phyloP scores from a whole-genome alignment of 2,113 vertebrate species.

The Platysteira castanea region DNA sequence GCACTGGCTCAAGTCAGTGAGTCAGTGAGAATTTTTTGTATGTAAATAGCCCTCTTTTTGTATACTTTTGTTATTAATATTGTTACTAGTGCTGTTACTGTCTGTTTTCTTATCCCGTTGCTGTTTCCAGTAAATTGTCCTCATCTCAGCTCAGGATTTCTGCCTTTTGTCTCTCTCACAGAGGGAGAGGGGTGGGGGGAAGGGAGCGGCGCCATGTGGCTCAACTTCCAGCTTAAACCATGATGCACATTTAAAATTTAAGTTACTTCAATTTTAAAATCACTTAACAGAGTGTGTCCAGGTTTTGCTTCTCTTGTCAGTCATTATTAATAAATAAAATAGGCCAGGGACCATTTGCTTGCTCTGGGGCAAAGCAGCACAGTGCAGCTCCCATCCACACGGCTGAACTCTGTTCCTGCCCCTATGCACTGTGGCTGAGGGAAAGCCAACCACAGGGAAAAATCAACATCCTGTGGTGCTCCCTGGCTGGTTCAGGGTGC shows the following conservation, averaged over 20 bases:
- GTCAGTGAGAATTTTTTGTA: not conserved
- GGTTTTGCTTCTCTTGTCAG: not conserved
- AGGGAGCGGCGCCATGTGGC: rapidly evolving
- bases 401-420: not conserved
- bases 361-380: not conserved
- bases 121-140: not conserved
- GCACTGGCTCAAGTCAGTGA: not conserved
- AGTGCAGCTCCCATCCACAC: not conserved
- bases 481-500: not conserved
- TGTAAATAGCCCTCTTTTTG: not conserved
- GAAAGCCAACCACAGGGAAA: not conserved
- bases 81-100: not conserved
- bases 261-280: not conserved
- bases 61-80: not conserved
- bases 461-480: not conserved
- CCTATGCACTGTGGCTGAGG: rapidly evolving
- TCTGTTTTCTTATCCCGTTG: not conserved
- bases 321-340: not conserved
- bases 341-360: not conserved
- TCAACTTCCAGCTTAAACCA: not conserved
- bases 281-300: not conserved
- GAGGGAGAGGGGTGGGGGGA: not conserved
- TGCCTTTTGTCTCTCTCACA: not conserved
- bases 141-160: not conserved
- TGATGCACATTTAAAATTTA: not conserved